Evolutionary conservation across 2,888 invertebrate species (phyloP).

Genomic region (Epirrita christyi): DNA sequence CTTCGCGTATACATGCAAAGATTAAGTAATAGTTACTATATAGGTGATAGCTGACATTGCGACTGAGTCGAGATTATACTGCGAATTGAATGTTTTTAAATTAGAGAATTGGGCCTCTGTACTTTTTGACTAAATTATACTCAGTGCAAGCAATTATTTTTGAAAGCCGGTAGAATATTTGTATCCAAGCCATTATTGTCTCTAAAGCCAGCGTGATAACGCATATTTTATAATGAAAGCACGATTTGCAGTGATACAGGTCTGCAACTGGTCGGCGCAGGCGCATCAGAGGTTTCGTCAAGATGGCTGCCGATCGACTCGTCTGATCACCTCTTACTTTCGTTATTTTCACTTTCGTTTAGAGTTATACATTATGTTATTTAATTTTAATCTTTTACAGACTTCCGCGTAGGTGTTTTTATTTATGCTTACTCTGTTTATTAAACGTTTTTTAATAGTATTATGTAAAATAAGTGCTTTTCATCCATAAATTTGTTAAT

Average conservation of each 20-base stretch:
- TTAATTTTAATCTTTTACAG: slow-evolving; percentile 37
- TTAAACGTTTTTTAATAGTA: slow-evolving; percentile 39
- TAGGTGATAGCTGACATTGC: too few species aligned
- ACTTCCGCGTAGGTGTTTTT: slow-evolving; percentile 55
- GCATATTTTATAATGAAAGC: background rate
- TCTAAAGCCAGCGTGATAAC: background rate
- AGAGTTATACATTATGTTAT: slow-evolving; percentile 67
- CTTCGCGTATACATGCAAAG: too few species aligned
- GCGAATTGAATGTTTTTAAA: too few species aligned
- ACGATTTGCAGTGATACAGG: slow-evolving; percentile 1
- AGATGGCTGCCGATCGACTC: slow-evolving; percentile 58
- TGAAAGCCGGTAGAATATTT: too few species aligned
- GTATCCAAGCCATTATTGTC: too few species aligned
- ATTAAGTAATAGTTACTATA: too few species aligned
- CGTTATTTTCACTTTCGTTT: slow-evolving; percentile 77
- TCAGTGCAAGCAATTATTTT: too few species aligned
- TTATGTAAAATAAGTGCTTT: slow-evolving; percentile 15
- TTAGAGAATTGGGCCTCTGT: too few species aligned
- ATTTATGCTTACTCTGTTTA: slow-evolving; percentile 43
- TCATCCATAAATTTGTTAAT: background rate
- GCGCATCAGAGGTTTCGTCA: slow-evolving; percentile 58
- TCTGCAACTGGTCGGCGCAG: slow-evolving; percentile 23
- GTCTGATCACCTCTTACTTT: slow-evolving; percentile 69
- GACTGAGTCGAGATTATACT: too few species aligned
- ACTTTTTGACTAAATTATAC: too few species aligned